These are phyloP conservation scores for Hippocampus comes DNA, from an alignment of 2,113 vertebrate species.

Conservation along the genomic window DNA sequence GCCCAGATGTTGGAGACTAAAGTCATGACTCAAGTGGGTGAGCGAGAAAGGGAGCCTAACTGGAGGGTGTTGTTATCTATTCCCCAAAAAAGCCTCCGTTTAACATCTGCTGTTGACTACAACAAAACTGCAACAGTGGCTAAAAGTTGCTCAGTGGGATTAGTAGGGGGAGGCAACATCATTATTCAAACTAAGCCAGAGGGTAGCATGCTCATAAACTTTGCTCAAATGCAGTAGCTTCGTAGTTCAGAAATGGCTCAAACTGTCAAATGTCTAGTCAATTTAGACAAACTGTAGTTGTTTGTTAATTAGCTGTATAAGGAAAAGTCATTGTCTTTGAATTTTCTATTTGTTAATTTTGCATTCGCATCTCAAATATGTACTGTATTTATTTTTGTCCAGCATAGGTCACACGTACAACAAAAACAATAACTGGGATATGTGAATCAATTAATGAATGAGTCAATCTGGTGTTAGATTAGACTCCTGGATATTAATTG, in stretches of 20 bases:
- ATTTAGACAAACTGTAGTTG: not conserved
- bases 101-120: constrained; percentile 40
- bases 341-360: not conserved
- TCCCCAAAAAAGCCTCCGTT: constrained; percentile 16
- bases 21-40: constrained; percentile 8
- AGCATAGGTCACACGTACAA: not conserved
- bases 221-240: constrained; percentile 1
- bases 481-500: not conserved
- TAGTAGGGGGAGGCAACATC: constrained; percentile 7
- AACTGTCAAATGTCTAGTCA: not conserved
- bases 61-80: constrained; percentile 27
- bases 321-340: not conserved
- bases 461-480: not conserved
- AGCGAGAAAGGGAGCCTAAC: constrained; percentile 28
- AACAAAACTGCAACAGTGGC: constrained; percentile 23
- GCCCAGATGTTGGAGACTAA: constrained; percentile 4
- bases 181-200: constrained; percentile 28
- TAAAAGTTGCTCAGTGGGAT: constrained; percentile 33
- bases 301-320: not conserved
- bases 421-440: not conserved
- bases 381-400: not conserved
- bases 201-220: constrained; percentile 16
- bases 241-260: not conserved
- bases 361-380: not conserved
- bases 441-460: too few species aligned